Evolutionary conservation across 2,888 invertebrate species (phyloP).

Genomic region (Andrena fulva): DNA sequence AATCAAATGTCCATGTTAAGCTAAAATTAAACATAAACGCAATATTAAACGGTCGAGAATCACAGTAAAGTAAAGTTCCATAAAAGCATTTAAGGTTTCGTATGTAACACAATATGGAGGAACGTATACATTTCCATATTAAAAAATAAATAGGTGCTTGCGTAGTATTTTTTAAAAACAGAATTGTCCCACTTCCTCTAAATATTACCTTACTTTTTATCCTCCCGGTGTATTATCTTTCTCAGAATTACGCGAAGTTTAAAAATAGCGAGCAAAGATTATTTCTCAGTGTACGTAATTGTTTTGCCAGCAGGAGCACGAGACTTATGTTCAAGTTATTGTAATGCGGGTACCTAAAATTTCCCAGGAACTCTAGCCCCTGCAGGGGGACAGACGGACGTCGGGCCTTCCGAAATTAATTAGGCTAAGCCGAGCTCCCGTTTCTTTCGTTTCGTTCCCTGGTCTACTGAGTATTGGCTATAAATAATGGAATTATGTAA

Average conservation of each 20-base stretch:
- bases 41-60: no score
- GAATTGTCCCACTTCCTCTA: no score
- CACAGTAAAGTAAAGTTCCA: no score
- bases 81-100: no score
- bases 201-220: no score
- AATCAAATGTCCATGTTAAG: no score
- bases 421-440: conserved; percentile 73
- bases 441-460: conserved; percentile 67
- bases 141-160: no score
- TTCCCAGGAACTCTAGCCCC: conserved; percentile 62
- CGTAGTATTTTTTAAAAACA: no score
- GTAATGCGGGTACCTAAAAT: conserved; percentile 30
- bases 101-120: no score
- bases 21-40: no score
- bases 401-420: conserved; percentile 74
- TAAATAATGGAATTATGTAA: conserved; percentile 81
- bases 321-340: not conserved
- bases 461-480: conserved; percentile 72
- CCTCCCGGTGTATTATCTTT: not conserved
- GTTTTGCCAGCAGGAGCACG: not conserved
- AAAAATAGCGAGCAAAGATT: not conserved
- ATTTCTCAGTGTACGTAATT: not conserved
- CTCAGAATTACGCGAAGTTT: not conserved
- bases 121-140: no score
- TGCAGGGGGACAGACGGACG: conserved; percentile 27